A percentile compares a stretch with the other conserved stretches of the same genome.
These are phyloP conservation scores for Lepidocyrtoides sp. DNA, from an alignment of 2,888 invertebrate genomes.

Conservation along the genomic window DNA sequence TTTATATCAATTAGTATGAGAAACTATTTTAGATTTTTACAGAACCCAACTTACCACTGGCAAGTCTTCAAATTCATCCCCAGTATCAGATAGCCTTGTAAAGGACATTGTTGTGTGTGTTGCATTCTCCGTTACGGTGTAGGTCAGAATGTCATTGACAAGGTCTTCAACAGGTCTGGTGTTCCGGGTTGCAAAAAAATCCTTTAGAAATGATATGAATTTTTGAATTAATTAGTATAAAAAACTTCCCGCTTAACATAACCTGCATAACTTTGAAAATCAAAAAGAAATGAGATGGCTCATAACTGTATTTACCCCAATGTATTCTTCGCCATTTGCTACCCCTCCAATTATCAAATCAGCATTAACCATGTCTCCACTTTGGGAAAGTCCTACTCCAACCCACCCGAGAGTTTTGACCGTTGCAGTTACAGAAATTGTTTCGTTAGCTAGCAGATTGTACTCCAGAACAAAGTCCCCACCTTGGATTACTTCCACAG, in stretches of 20 bases:
- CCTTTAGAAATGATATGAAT: slow-evolving; percentile 18
- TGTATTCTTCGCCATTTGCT: background rate
- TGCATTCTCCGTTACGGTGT: slow-evolving; percentile 52
- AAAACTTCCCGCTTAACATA: too few relatives aligned
- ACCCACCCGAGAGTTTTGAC: slow-evolving; percentile 63
- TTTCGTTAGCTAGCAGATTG: slow-evolving; percentile 45
- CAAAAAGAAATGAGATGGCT: background rate
- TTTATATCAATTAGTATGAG: background rate
- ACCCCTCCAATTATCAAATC: slow-evolving; percentile 70
- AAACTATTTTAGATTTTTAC: background rate
- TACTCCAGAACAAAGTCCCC: slow-evolving; percentile 64
- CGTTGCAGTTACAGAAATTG: slow-evolving; percentile 63
- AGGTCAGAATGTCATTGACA: slow-evolving; percentile 46
- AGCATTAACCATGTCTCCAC: slow-evolving; percentile 33
- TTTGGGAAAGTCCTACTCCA: slow-evolving; percentile 69
- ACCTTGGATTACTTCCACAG: slow-evolving; percentile 57
- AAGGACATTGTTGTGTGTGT: slow-evolving; percentile 60
- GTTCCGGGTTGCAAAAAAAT: slow-evolving; percentile 52
- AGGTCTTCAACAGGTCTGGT: slow-evolving; percentile 54
- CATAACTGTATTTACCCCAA: slow-evolving; percentile 47
- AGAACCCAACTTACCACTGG: slow-evolving; percentile 34
- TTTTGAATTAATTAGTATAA: background rate
- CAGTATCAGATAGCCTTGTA: slow-evolving; percentile 63
- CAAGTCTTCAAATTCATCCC: slow-evolving; percentile 62
- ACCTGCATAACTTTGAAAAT: too few relatives aligned